These are phyloP conservation scores for Actinemys pallida DNA, from an alignment of 2,113 vertebrate genomes.

Conservation along the genomic window DNA sequence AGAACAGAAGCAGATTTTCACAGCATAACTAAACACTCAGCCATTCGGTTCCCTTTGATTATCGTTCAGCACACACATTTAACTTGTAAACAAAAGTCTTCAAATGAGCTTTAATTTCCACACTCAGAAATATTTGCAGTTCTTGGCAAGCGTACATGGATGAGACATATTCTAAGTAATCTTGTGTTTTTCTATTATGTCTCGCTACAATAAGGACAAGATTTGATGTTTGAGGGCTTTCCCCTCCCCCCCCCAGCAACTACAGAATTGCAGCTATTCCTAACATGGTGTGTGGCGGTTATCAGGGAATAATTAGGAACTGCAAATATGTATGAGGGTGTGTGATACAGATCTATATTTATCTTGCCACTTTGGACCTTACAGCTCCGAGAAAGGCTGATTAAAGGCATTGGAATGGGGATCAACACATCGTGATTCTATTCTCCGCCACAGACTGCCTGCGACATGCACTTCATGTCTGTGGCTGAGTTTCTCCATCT, in stretches of 20 bases:
- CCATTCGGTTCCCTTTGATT: not conserved
- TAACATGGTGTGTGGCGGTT: not conserved
- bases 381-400: not conserved
- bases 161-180: not conserved
- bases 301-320: not conserved
- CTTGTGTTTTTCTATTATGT: not conserved
- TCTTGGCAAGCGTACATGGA: not conserved
- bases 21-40: not conserved
- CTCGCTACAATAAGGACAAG: not conserved
- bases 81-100: not conserved
- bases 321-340: not conserved
- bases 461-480: not conserved
- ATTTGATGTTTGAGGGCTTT: not conserved
- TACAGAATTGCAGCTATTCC: not conserved
- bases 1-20: not conserved
- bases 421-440: not conserved
- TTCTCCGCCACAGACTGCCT: not conserved
- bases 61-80: not conserved
- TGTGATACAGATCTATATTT: not conserved
- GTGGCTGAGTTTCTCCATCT: not conserved
- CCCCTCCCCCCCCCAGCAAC: not conserved
- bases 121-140: not conserved
- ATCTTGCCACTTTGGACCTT: not conserved
- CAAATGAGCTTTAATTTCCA: not conserved
- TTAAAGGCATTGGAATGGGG: not conserved